Evolutionary conservation across 1,140 invertebrate genomes (phyloP).

Genomic region (Theocolax elegans): DNA sequence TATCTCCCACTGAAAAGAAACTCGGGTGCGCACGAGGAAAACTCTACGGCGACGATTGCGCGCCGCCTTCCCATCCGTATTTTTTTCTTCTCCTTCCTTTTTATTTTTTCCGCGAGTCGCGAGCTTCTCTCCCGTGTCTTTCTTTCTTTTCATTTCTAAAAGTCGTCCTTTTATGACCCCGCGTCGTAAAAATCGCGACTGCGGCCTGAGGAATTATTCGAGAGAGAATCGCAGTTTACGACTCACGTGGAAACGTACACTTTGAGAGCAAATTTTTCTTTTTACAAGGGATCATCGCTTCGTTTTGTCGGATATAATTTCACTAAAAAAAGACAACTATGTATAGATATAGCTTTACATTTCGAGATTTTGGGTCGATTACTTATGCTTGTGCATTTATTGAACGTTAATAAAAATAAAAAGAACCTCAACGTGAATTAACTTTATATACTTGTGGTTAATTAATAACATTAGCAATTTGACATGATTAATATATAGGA

Average conservation of each 20-base stretch:
- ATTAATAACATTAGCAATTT: neutral
- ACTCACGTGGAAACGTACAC: no score
- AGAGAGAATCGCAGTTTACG: constrained; percentile 2
- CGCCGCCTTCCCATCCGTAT: neutral
- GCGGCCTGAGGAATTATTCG: neutral
- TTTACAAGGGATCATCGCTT: no score
- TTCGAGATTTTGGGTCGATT: neutral
- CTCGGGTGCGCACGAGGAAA: neutral
- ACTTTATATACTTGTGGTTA: neutral
- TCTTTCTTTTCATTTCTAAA: constrained; percentile 17
- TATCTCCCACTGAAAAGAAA: constrained; percentile 13
- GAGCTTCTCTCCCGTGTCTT: neutral
- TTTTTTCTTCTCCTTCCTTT: neutral
- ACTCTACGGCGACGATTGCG: constrained; percentile 3
- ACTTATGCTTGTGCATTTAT: neutral
- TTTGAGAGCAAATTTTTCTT: no score
- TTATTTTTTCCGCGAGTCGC: neutral
- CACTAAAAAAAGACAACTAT: no score
- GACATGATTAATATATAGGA: neutral
- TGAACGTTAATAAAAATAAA: no score
- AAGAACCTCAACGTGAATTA: no score
- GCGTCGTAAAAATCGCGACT: constrained; percentile 16
- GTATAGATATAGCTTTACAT: no score
- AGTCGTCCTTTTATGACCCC: constrained; percentile 13
- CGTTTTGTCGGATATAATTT: no score